Conservation (phyloP, 2,113 vertebrate genomes). For the Chelonoidis abingdonii region DNA sequence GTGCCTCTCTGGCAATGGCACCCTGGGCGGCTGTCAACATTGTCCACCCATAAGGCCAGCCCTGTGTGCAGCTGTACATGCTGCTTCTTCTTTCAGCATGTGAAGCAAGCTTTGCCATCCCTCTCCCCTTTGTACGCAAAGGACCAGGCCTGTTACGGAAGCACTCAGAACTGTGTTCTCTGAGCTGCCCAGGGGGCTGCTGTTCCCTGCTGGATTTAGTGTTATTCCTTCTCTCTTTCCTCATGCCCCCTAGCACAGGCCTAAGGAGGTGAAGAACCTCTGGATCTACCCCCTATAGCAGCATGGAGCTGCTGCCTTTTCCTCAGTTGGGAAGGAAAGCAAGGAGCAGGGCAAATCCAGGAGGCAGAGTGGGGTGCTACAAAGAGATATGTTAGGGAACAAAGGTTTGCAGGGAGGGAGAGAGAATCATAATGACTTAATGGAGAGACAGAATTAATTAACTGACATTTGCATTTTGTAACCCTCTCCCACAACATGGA, state of each 20-base stretch:
- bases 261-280: background rate
- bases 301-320: background rate
- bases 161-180: background rate
- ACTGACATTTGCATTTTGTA: background rate
- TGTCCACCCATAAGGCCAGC: background rate
- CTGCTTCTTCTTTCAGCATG: background rate
- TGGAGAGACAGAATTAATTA: background rate
- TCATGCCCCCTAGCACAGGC: background rate
- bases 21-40: background rate
- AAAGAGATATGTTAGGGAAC: background rate
- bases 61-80: no score
- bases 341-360: background rate
- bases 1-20: background rate
- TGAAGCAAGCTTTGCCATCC: background rate
- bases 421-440: background rate
- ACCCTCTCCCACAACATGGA: background rate
- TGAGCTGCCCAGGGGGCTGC: rapidly evolving
- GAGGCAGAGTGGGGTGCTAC: background rate
- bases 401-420: background rate
- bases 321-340: background rate
- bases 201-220: no score
- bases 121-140: background rate
- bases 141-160: background rate
- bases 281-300: rapidly evolving
- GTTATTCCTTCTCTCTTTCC: background rate